Base-by-base conservation (phyloP, 2,888 invertebrate species). In the Hirtodrosophila alboralis region DNA sequence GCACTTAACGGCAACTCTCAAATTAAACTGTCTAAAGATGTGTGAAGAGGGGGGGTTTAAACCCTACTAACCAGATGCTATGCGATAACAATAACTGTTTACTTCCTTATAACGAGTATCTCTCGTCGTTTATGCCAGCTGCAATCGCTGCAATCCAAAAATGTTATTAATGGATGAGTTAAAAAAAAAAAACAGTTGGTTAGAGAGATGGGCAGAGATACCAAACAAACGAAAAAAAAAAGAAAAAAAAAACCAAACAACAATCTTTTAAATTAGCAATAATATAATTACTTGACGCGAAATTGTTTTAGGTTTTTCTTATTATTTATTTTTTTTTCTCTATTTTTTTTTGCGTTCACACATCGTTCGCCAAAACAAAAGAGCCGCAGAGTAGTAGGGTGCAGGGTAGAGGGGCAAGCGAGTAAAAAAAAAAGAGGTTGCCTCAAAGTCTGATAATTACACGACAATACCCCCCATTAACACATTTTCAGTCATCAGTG, bases 21-120 rank as follows among this genome's bases (percentile, higher is more conserved):
- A 84, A 87, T 87, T 86, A 87, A 86, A 75, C 72, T 85, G 87
- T 79, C 85, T 58, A 66, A 84, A 73, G n/a, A n/a, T n/a, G n/a
- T 61, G 72, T 58, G 62, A 61, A 54, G 64, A 57, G n/a, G 5
- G 1, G 1, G 31, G 10, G 37, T 40, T 1, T n/a, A 3, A 47
- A 57, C 54, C 76, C 62, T 72, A 49, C 73, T 34, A 44, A 37
- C 21, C 73, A 72, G 81, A 60, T 80, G 80, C 67, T 31, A 45
- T 71, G 84, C 68, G 59, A 80, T 77, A 84, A 76, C 73, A 53
- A 36, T 21, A 8, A 38, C 23, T 4, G 21, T 28, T 23, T 45
- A 61, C 60, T 85, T 78, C 85, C 83, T 78, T 40, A 58, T 57
- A 40, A 30, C 33, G 49, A 37, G 23, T 31, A 27, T 47, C 27